Conservation (phyloP, 2,888 invertebrate genomes). For the Bibio marci region DNA sequence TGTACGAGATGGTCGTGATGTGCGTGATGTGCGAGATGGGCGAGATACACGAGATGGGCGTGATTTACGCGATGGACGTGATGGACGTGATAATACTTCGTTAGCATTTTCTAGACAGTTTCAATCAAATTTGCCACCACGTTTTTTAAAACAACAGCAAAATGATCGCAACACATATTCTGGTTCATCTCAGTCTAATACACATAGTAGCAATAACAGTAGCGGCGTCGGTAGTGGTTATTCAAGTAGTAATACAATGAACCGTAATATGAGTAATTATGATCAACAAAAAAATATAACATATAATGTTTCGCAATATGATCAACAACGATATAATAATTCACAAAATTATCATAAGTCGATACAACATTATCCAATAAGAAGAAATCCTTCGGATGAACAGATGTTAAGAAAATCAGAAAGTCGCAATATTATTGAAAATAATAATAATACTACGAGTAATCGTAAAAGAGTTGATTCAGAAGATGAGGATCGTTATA, state of each 20-base stretch:
- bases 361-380: not conserved
- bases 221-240: not conserved
- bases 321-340: constrained; percentile 15
- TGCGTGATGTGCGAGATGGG: constrained; percentile 25
- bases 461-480: constrained; percentile 11
- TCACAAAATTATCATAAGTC: constrained; percentile 10
- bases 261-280: constrained; percentile 7
- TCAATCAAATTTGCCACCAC: constrained; percentile 69
- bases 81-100: not conserved
- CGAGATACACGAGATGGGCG: constrained; percentile 37
- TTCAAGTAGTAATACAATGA: constrained; percentile 9
- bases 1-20: constrained; percentile 15
- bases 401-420: constrained; percentile 7
- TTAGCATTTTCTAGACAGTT: constrained; percentile 49
- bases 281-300: constrained; percentile 13
- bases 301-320: constrained; percentile 16
- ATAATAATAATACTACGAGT: not conserved
- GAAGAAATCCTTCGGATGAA: constrained; percentile 12
- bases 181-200: constrained; percentile 14
- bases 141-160: constrained; percentile 62
- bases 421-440: not conserved
- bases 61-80: constrained; percentile 14
- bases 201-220: constrained; percentile 6
- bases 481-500: constrained; percentile 15
- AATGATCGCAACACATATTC: not conserved